A percentile compares a stretch with the other conserved stretches of the same genome.
Evolutionary conservation across 2,888 invertebrate genomes (phyloP).

Genomic region (Drosophila koepferae): DNA sequence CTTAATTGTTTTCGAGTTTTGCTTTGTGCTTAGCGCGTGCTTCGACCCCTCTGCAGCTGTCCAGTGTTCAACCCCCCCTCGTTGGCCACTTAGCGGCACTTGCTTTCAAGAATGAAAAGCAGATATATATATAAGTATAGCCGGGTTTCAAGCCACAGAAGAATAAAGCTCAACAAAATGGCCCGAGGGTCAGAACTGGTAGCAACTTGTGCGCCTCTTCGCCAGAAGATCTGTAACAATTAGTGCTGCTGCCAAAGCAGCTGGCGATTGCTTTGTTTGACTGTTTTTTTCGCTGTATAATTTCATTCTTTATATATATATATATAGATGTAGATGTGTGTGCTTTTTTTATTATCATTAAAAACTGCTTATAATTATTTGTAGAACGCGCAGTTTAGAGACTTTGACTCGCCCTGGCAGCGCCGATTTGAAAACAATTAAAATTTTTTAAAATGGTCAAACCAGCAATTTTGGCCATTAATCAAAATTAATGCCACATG

Average conservation of each 20-base stretch:
- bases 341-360: slow-evolving; percentile 62
- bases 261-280: slow-evolving; percentile 63
- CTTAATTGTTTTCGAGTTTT: slow-evolving; percentile 45
- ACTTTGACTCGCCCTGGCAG: slow-evolving; percentile 66
- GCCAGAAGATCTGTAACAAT: slow-evolving; percentile 80
- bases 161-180: slow-evolving; percentile 18
- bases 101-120: slow-evolving; percentile 63
- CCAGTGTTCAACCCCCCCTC: slow-evolving; percentile 40
- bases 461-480: slow-evolving; percentile 78
- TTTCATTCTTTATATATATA: neutral
- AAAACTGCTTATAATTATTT: slow-evolving; percentile 80
- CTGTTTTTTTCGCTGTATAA: slow-evolving; percentile 34
- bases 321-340: neutral
- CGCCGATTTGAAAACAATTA: slow-evolving; percentile 79
- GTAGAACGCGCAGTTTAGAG: slow-evolving; percentile 71
- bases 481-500: slow-evolving; percentile 84
- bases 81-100: slow-evolving; percentile 75
- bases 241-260: slow-evolving; percentile 69
- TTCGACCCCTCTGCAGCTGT: slow-evolving; percentile 39
- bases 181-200: slow-evolving; percentile 70
- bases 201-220: slow-evolving; percentile 74
- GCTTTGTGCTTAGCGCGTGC: slow-evolving; percentile 65
- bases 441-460: slow-evolving; percentile 71
- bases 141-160: slow-evolving; percentile 7
- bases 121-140: slow-evolving; percentile 24